Conservation (phyloP, 2,113 vertebrate genomes). For the Oncorhynchus keta region DNA sequence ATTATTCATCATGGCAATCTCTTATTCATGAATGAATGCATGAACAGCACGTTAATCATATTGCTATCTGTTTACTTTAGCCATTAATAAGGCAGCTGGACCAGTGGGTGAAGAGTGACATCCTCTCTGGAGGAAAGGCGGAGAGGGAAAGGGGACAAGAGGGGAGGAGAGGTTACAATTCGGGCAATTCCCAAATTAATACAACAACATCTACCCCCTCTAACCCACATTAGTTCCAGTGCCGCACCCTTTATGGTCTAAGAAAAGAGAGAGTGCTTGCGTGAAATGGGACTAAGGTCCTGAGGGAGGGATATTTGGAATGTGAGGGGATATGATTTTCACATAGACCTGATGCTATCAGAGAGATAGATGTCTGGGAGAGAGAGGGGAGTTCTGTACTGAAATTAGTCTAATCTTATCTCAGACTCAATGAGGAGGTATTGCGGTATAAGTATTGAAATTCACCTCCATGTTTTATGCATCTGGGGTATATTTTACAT, state of each 20-base stretch:
- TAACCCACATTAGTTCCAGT: neutral
- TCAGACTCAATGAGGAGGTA: neutral
- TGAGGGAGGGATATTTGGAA: too few relatives aligned
- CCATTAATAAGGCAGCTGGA: neutral
- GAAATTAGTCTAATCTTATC: neutral
- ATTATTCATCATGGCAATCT: neutral
- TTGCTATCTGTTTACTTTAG: neutral
- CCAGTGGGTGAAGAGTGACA: neutral
- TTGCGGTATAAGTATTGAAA: too few relatives aligned
- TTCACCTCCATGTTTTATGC: too few relatives aligned
- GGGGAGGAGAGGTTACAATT: neutral
- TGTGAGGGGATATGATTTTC: too few relatives aligned
- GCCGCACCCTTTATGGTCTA: neutral
- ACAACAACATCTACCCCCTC: neutral
- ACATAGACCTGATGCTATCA: conserved; percentile 3
- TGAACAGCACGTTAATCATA: neutral
- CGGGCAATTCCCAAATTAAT: neutral
- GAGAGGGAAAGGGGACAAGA: neutral
- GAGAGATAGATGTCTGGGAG: neutral
- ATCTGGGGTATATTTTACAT: too few relatives aligned
- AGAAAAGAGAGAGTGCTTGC: too few relatives aligned
- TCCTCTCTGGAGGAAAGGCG: neutral
- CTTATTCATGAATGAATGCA: neutral
- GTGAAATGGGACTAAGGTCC: too few relatives aligned
- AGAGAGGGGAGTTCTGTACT: neutral